Evolutionary conservation across 2,797 vertebrate genomes (phyloP), one percentile per base, ranked within the genome.

Genomic region (Paedocypris micromegethes): DNA sequence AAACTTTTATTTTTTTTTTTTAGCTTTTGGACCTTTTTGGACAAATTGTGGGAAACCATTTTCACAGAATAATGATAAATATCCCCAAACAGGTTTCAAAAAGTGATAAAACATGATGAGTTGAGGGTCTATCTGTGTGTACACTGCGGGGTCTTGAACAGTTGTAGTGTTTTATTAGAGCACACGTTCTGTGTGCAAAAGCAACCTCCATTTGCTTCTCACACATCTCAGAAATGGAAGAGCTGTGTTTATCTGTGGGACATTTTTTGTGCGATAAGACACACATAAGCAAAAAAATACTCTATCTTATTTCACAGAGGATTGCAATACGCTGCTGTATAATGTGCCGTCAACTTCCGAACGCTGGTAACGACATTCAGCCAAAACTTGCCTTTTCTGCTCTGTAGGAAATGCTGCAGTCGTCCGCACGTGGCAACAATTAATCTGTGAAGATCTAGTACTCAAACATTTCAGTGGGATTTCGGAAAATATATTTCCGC

Each of bases 281-380:
- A 23, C 56, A 50, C 43, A 38, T 9, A 59, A 46, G 48, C 58
- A 60, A 42, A 68, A 56, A 68, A 57, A 45, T 49, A 56, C 54
- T 52, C 39, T 52, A 42, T 47, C 68, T 66, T 56, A 56, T 55
- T 72, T 68, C 45, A 42, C 55, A 59, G 41, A 72, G 56, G n/a
- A 65, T 23, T 68, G 52, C 49, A 68, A 69, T 61, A 55, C 58
- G 43, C 48, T 23, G 6, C 4, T 39, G 42, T 43, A 72, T 70
- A 9, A 54, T 58, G 42, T 23, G 67, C 6, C 4, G 40, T 46
- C 64, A 54, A 64, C 38, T 68, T 74, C 50, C 41, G 47, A 60
- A 64, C 60, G 37, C 55, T 53, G 47, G 8, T 4, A n/a, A 40
- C 67, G 49, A 51, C 54, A 52, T n/a, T n/a, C 23, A 23, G 23